A percentile compares a stretch with the other conserved stretches of the same genome.
Evolutionary conservation across 1,140 invertebrate genomes (phyloP).

Genomic region (Lasioglossum albipes): DNA sequence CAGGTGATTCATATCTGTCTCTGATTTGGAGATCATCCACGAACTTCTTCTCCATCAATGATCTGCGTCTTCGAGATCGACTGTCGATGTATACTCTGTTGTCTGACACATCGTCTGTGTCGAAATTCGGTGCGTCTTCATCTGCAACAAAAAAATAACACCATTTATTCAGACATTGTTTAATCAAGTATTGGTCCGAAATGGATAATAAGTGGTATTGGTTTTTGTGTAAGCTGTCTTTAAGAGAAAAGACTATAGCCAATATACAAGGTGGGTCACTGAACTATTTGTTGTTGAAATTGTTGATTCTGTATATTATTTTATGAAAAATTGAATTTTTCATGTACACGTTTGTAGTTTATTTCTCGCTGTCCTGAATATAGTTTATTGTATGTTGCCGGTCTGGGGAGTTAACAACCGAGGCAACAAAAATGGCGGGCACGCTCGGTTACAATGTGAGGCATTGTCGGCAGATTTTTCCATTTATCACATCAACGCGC

Average conservation of each 20-base stretch:
- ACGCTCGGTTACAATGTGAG: not conserved
- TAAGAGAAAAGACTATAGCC: no score
- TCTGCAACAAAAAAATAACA: conserved; percentile 51
- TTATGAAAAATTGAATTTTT: no score
- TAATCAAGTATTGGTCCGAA: no score
- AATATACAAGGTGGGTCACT: no score
- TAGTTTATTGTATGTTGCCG: no score
- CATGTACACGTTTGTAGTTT: no score
- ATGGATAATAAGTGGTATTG: no score
- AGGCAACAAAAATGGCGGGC: not conserved
- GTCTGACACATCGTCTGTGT: conserved; percentile 58
- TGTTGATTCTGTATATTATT: no score
- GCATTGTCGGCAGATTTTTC: not conserved
- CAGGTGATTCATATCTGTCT: conserved; percentile 38
- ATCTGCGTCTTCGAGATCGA: conserved; percentile 60
- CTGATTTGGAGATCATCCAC: conserved; percentile 49
- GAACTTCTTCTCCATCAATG: conserved; percentile 56
- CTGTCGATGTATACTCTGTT: conserved; percentile 60
- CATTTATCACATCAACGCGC: conserved; percentile 1
- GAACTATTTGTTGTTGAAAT: no score
- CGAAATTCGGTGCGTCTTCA: conserved; percentile 50
- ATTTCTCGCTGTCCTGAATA: no score
- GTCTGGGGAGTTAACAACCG: not conserved
- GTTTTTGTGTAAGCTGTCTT: no score
- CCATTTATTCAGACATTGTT: not conserved